These are phyloP conservation scores for Amphiura filiformis DNA, from an alignment of 35 echinoderm and acorn worm genomes.

Conservation along the genomic window DNA sequence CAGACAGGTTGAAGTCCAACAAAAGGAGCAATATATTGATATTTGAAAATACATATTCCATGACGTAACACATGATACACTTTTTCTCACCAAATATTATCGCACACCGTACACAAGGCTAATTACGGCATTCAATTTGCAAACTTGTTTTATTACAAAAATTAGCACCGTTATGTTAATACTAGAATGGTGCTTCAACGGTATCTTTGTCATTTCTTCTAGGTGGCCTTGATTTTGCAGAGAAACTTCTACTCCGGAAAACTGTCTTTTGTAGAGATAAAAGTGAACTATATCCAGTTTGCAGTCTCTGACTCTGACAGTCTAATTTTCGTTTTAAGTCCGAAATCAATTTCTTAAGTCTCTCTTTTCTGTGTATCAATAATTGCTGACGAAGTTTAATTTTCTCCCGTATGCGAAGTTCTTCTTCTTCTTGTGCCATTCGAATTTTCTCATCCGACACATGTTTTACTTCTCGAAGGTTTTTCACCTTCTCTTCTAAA, in stretches of 20 bases:
- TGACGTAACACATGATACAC: no score
- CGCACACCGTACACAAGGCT: no score
- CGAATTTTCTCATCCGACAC: slow-evolving; percentile 82
- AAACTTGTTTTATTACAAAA: no score
- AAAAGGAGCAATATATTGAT: no score
- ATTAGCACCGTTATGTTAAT: not conserved
- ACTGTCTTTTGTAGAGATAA: slow-evolving; percentile 72
- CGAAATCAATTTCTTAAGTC: slow-evolving; percentile 61
- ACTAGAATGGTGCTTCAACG: not conserved
- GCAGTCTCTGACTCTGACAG: slow-evolving; percentile 67
- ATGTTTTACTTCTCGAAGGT: slow-evolving; percentile 62
- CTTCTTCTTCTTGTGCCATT: slow-evolving; percentile 76
- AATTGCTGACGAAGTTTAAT: slow-evolving; percentile 53
- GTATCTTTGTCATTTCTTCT: not conserved
- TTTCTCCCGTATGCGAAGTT: slow-evolving; percentile 56
- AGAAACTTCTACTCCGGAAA: slow-evolving; percentile 86
- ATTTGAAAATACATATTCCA: no score
- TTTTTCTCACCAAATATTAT: no score
- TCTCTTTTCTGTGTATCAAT: slow-evolving; percentile 60
- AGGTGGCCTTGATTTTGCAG: not conserved
- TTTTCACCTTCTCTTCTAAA: slow-evolving; percentile 73
- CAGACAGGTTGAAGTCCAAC: no score
- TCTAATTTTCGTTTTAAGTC: slow-evolving; percentile 76
- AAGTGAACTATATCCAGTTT: slow-evolving; percentile 72
- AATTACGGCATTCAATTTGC: no score